Evolutionary conservation across 2,797 vertebrate species (phyloP), one percentile per base, ranked within the genome.

Genomic region (Vireo griseus): DNA sequence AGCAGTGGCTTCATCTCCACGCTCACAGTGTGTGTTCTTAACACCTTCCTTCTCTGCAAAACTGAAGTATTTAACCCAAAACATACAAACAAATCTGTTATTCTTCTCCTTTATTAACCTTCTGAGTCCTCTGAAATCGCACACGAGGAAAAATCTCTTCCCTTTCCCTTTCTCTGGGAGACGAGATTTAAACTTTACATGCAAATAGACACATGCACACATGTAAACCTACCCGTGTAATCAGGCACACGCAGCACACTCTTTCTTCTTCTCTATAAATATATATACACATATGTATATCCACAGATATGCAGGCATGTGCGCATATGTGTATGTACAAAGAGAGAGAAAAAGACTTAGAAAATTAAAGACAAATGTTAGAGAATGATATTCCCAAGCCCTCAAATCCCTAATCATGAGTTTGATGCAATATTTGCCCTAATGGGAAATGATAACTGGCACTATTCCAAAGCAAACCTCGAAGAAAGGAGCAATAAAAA

Each of bases 401-500:
- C 82, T 94, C 91, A 92, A 91, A 94, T 97, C 96, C 96, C 95
- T 96, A 94, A 96, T 95, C 96, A 97, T 96, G 94, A 96, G 96
- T 97, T 97, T 97, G 95, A 97, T 97, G 95, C 96, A 97, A 97
- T 98, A 97, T 97, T 97, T 97, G 94, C 94, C 96, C 96, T 95
- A 97, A 96, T 97, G 97, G 94, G 97, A 96, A 97, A 97, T 96
- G 93, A 97, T 96, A 97, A 97, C 95, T 98, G 97, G 96, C 95
- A 79, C 59, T 44, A 62, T 94, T 98, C 96, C 97, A 98, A 97
- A 96, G 94, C 96, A 97, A 97, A 97, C 95, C 96, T 97, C 96
- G 94, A 96, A 96, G 97, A 97, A 96, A 91, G 93, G 91, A 97
- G 95, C 96, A 97, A 96, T 97, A 97, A 97, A 97, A 97, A 77